Conservation (phyloP, 1,140 invertebrate species). For the Octopus sinensis region DNA sequence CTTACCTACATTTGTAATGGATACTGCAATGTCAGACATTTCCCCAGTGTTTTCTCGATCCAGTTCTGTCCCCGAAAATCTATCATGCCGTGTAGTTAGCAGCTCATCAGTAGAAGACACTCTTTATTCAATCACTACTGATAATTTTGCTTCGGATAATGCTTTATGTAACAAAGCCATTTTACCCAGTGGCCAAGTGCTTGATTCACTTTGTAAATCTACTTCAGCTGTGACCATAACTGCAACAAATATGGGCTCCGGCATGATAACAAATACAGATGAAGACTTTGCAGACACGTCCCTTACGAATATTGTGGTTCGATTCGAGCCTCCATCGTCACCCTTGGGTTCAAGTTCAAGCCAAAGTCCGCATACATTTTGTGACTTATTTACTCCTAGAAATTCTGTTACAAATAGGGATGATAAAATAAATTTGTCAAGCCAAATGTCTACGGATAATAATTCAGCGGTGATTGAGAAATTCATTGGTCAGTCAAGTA, state of each 20-base stretch:
- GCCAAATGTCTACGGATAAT: background rate
- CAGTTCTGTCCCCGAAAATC: constrained; percentile 53
- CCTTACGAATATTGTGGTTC: constrained; percentile 48
- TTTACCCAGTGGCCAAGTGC: background rate
- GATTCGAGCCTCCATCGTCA: constrained; percentile 51
- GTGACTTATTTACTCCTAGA: constrained; percentile 32
- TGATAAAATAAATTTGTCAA: background rate
- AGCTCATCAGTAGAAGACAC: constrained; percentile 1
- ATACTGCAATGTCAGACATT: constrained; percentile 45
- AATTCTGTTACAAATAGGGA: background rate
- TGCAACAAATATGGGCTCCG: constrained; percentile 41
- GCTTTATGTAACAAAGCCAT: background rate
- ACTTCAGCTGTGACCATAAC: constrained; percentile 48
- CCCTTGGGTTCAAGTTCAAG: constrained; percentile 48
- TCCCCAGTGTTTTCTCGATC: constrained; percentile 51
- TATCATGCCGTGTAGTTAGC: constrained; percentile 27
- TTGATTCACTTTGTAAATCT: constrained; percentile 21
- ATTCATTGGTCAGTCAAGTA: background rate
- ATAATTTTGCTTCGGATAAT: constrained; percentile 4
- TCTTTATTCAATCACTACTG: background rate
- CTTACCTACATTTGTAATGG: constrained; percentile 56
- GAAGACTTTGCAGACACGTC: constrained; percentile 30
- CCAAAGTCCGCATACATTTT: constrained; percentile 44
- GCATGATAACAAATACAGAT: constrained; percentile 16
- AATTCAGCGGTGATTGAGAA: background rate